Percentiles rank a stretch among this genome's conserved stretches.
Evolutionary conservation across 2,113 vertebrate genomes (phyloP).

Genomic region (Hylia prasina): DNA sequence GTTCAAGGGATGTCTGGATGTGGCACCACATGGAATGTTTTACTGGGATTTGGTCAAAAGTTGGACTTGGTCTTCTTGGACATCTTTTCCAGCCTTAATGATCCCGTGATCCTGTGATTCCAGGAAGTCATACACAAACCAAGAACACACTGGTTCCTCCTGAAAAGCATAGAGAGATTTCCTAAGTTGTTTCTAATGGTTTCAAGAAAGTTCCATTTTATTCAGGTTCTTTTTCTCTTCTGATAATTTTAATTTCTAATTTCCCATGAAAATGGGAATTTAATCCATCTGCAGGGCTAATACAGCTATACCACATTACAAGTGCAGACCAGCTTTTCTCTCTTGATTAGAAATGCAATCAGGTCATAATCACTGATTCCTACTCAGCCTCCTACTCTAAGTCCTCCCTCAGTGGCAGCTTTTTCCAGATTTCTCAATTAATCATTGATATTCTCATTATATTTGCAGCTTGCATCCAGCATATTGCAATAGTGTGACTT

Average conservation of each 20-base stretch:
- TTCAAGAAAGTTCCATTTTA: not conserved
- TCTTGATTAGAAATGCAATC: not conserved
- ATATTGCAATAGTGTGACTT: not conserved
- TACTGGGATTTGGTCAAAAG: not conserved
- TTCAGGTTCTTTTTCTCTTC: not conserved
- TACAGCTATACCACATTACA: not conserved
- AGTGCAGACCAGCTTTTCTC: not conserved
- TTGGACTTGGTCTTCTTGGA: not conserved
- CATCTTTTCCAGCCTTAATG: not conserved
- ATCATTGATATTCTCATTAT: not conserved
- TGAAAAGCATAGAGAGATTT: not conserved
- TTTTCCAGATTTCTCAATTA: not conserved
- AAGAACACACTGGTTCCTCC: not conserved
- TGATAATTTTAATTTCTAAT: not conserved
- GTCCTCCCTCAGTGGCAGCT: not conserved
- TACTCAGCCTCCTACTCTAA: not conserved
- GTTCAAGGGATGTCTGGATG: rapidly evolving
- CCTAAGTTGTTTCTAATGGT: not conserved
- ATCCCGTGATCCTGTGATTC: not conserved
- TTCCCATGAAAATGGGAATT: not conserved
- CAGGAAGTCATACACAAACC: not conserved
- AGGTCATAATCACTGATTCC: not conserved
- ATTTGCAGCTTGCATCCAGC: not conserved
- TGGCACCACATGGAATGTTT: not conserved
- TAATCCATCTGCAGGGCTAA: not conserved